These are phyloP conservation scores for Ashinkailepas kermadecensis DNA, from an alignment of 2,888 invertebrate species.

Conservation along the genomic window DNA sequence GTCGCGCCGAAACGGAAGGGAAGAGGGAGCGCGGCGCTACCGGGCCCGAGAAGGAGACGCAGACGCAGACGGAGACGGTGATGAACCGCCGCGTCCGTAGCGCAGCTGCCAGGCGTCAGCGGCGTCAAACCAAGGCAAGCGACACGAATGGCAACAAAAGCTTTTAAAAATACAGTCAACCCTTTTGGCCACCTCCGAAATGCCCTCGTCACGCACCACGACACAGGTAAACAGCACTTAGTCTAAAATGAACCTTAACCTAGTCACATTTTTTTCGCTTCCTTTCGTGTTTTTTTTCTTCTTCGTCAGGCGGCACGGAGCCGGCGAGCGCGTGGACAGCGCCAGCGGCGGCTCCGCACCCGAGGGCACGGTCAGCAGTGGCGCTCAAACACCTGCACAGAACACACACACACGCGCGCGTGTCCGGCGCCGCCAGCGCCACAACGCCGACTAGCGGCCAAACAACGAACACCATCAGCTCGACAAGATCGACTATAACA, in stretches of 20 bases:
- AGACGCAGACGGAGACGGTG: too few relatives aligned
- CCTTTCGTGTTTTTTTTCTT: not conserved
- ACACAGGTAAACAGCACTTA: conserved; percentile 8
- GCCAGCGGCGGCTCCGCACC: too few relatives aligned
- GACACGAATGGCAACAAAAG: not conserved
- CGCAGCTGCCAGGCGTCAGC: too few relatives aligned
- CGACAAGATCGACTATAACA: conserved; percentile 7
- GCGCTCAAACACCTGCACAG: too few relatives aligned
- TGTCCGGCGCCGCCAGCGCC: not conserved
- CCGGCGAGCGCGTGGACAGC: too few relatives aligned
- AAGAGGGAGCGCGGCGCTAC: too few relatives aligned
- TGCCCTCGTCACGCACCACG: not conserved
- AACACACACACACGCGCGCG: not conserved
- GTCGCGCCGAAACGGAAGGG: too few relatives aligned
- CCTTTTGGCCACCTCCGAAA: conserved; percentile 14
- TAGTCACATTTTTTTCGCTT: not conserved
- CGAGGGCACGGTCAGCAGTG: too few relatives aligned
- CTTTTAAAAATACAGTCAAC: conserved; percentile 7
- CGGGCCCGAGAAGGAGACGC: too few relatives aligned
- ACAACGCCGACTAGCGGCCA: conserved; percentile 1
- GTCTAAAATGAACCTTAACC: conserved; percentile 19
- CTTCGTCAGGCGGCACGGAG: not conserved
- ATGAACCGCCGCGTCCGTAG: too few relatives aligned
- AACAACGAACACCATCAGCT: conserved; percentile 4
- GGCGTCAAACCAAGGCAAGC: too few relatives aligned